Evolutionary conservation across 2,113 vertebrate species (phyloP).

Genomic region (Heterotilapia buettikoferi): DNA sequence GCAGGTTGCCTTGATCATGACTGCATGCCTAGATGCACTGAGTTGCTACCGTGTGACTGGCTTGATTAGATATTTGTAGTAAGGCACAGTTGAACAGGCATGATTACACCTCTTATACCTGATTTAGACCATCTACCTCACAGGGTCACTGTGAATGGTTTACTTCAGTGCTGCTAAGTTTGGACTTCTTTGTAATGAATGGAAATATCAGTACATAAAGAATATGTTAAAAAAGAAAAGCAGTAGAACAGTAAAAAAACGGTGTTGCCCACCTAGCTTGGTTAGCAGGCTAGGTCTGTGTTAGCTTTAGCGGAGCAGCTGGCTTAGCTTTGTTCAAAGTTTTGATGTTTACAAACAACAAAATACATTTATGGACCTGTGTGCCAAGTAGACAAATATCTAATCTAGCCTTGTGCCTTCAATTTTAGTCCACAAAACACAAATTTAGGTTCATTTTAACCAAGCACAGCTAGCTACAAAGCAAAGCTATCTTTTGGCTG

Average conservation of each 20-base stretch:
- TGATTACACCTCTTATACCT: not conserved
- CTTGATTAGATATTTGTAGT: not conserved
- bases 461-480: not conserved
- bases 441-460: not conserved
- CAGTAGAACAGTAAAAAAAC: not conserved
- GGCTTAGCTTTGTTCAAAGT: not conserved
- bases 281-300: not conserved
- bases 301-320: not conserved
- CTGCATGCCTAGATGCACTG: not conserved
- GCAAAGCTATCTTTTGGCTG: not conserved
- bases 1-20: not conserved
- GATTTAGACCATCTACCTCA: not conserved
- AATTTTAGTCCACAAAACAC: not conserved
- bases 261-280: not conserved
- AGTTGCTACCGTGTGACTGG: not conserved
- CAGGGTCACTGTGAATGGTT: not conserved
- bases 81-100: not conserved
- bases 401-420: not conserved
- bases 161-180: not conserved
- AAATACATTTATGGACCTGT: not conserved
- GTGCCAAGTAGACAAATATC: not conserved
- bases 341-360: not conserved
- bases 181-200: not conserved
- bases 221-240: not conserved
- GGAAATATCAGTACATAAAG: not conserved